Base-by-base conservation (phyloP, 2,113 vertebrate genomes). In the Nyctereutes procyonoides region DNA sequence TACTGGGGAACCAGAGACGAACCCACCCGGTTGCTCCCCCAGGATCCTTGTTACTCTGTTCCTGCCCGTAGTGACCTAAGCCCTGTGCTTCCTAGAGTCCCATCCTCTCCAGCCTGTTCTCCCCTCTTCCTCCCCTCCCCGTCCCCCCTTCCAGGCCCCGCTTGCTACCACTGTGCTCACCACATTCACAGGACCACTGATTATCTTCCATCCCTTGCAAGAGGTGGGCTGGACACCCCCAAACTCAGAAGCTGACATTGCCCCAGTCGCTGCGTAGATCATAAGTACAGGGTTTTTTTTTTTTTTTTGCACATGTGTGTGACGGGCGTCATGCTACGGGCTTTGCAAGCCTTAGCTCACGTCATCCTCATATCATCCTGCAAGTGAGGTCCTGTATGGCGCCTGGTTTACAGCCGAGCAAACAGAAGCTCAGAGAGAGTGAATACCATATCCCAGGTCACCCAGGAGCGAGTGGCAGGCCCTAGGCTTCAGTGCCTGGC, bases 271-370 rank as follows among this genome's bases (percentile, higher is more conserved):
- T 8, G 19, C 9, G 26, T 20, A 53, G 58, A 74, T 17, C 26
- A n/a, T 53, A 19, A 58, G 32, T 2, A 3, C 3, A 24, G 80
- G 3, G 13, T 30, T 67, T 69, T 35, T 55, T n/a, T n/a, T n/a
- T n/a, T n/a, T n/a, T n/a, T 48, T 90, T 6, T 10, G 28, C 53
- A 77, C 53, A 88, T 65, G n/a, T 43, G 5, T 16, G 77, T 88
- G 53, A 28, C 0, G 17, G 35, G 55, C 55, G 13, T 71, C 19
- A 3, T 0, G 12, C 28, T 35, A 30, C 35, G 4, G 0, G 12
- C 79, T 80, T 69, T 19, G 19, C 26, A 55, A 79, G 43, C 80
- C 14, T 82, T 38, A 69, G 76, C 55, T 80, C 94, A 15, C 9
- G 1, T 5, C 9, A 35, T 48, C 38, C 84, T 56, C 8, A 53